Conservation (phyloP, 2,888 invertebrate genomes). For the Platynereis dumerilii region DNA sequence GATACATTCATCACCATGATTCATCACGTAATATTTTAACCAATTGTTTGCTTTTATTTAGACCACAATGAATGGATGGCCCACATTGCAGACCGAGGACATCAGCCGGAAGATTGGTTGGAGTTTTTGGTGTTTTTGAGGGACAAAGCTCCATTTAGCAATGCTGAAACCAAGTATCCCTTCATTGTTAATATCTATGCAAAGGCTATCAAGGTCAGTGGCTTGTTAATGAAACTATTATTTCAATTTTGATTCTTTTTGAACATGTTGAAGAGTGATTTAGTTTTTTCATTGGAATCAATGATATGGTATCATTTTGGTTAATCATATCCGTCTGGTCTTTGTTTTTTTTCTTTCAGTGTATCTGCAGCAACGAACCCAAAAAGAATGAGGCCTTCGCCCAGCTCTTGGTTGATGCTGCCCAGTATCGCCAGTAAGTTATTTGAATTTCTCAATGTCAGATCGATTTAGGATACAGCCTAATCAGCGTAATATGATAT, state of each 20-base stretch:
- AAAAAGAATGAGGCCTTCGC: slow-evolving; percentile 45
- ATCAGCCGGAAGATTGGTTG: slow-evolving; percentile 48
- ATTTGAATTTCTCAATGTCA: background rate
- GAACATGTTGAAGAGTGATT: no score
- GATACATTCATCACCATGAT: no score
- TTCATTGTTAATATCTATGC: slow-evolving; percentile 23
- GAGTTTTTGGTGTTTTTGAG: slow-evolving; percentile 40
- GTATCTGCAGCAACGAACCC: slow-evolving; percentile 37
- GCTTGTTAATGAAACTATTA: no score
- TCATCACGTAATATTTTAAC: no score
- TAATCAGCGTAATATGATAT: no score
- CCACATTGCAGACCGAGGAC: slow-evolving; percentile 32
- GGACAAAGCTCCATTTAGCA: slow-evolving; percentile 32
- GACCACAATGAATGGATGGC: no score
- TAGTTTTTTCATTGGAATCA: no score
- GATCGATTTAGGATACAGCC: no score
- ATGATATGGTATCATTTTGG: no score
- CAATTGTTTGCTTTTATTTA: no score
- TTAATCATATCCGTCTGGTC: no score
- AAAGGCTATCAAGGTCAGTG: slow-evolving; percentile 16
- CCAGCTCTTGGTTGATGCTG: slow-evolving; percentile 45
- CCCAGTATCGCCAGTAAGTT: slow-evolving; percentile 46
- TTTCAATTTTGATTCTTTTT: no score
- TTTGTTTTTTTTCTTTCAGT: slow-evolving; percentile 31
- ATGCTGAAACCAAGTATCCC: slow-evolving; percentile 38